These are phyloP conservation scores for Onthophagus taurus DNA, from an alignment of 1,140 invertebrate genomes.

Conservation along the genomic window DNA sequence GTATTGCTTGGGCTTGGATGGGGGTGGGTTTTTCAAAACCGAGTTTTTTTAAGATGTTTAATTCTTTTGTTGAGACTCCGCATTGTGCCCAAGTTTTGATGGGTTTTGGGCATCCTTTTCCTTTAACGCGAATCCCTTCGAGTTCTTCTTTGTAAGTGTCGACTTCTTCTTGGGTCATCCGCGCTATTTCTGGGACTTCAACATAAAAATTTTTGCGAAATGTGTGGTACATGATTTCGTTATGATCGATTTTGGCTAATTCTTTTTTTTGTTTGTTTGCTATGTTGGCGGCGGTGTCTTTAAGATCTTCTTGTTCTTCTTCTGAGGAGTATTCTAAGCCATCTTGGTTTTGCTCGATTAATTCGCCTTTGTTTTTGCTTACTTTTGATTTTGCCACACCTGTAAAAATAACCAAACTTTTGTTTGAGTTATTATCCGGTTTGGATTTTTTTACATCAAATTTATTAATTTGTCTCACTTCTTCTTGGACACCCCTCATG, in stretches of 20 bases:
- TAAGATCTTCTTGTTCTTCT: constrained; percentile 91
- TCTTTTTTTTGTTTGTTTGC: constrained; percentile 85
- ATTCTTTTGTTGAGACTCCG: constrained; percentile 92
- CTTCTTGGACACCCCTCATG: constrained; percentile 81
- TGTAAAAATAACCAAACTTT: constrained; percentile 68
- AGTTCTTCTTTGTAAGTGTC: constrained; percentile 74
- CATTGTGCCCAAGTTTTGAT: constrained; percentile 90
- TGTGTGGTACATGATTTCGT: constrained; percentile 69
- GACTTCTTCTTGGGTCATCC: constrained; percentile 85
- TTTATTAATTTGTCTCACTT: constrained; percentile 87
- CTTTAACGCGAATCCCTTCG: constrained; percentile 79
- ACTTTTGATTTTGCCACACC: constrained; percentile 82
- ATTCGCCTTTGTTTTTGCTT: constrained; percentile 71
- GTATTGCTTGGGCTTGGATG: constrained; percentile 97
- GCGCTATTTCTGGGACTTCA: constrained; percentile 71
- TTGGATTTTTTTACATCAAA: constrained; percentile 47
- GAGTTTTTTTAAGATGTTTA: constrained; percentile 88
- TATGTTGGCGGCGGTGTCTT: constrained; percentile 80
- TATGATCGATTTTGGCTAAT: constrained; percentile 80
- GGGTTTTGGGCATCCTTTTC: constrained; percentile 46
- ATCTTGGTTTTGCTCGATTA: constrained; percentile 96
- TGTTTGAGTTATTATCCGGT: constrained; percentile 36
- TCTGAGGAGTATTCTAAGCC: constrained; percentile 95
- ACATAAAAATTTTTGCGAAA: constrained; percentile 97
- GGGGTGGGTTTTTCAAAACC: constrained; percentile 96